phyloP scores from a whole-genome alignment of 1,140 invertebrate species.

The Bombus consobrinus region DNA sequence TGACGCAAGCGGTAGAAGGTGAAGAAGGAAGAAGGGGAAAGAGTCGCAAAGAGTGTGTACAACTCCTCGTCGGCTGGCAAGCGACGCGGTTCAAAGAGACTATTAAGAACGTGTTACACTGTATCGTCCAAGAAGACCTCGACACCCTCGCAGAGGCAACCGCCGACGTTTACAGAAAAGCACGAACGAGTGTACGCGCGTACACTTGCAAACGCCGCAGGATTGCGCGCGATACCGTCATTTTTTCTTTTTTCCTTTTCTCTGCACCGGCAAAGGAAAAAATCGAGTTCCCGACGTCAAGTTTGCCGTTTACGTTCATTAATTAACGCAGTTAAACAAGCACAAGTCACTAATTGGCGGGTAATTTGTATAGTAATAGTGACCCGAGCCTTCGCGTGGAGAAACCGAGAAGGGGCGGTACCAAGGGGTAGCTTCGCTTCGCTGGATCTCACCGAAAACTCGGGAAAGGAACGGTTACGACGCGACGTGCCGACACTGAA shows the following conservation, averaged over 20 bases:
- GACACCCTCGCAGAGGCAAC: conserved; percentile 41
- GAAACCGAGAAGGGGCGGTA: conserved; percentile 20
- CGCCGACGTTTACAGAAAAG: conserved; percentile 33
- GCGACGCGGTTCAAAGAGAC: conserved; percentile 68
- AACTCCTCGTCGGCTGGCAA: conserved; percentile 62
- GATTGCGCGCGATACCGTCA: conserved; percentile 52
- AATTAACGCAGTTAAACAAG: conserved; percentile 80
- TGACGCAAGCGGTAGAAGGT: conserved; percentile 63
- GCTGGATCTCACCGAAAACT: conserved; percentile 55
- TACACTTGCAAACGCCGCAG: conserved; percentile 50
- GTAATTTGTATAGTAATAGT: conserved; percentile 78
- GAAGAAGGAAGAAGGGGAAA: conserved; percentile 49
- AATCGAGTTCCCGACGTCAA: conserved; percentile 45
- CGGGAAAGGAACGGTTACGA: conserved; percentile 41
- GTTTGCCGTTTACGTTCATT: conserved; percentile 76
- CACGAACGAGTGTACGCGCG: conserved; percentile 8
- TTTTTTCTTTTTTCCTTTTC: not conserved
- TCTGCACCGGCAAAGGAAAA: conserved; percentile 48
- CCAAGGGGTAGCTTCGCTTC: conserved; percentile 44
- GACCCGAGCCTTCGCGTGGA: conserved; percentile 68
- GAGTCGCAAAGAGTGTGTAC: conserved; percentile 63
- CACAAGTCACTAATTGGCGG: conserved; percentile 79
- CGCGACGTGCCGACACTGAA: conserved; percentile 29
- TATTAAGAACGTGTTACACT: conserved; percentile 66
- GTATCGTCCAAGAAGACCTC: conserved; percentile 74